Percentiles rank a stretch among this genome's conserved stretches.
phyloP scores from a whole-genome alignment of 2,797 vertebrate genomes.

The Masticophis lateralis region DNA sequence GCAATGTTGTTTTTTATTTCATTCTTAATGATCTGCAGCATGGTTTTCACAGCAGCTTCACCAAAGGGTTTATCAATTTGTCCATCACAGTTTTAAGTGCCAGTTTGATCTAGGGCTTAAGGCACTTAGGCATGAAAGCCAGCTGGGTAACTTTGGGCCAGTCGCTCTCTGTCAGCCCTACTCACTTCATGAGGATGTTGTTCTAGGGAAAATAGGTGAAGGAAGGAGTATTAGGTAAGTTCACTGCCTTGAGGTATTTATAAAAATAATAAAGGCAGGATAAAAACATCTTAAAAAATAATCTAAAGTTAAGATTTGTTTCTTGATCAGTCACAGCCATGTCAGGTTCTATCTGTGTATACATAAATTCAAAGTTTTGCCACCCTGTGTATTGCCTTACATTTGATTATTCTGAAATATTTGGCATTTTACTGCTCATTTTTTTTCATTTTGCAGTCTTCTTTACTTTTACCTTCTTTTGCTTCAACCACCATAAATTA shows the following conservation, averaged over 20 bases:
- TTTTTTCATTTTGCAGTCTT: background rate
- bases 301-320: background rate
- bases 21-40: background rate
- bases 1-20: background rate
- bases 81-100: background rate
- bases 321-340: background rate
- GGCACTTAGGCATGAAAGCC: background rate
- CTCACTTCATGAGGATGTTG: background rate
- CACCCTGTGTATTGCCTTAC: background rate
- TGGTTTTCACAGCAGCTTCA: background rate
- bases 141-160: background rate
- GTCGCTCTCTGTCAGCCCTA: background rate
- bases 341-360: background rate
- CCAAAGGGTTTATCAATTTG: background rate
- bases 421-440: background rate
- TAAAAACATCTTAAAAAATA: background rate
- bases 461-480: background rate
- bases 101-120: background rate
- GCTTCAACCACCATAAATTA: background rate
- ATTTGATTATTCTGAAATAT: background rate
- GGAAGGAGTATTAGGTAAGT: background rate
- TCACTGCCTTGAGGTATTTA: background rate
- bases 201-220: background rate
- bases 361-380: background rate
- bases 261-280: background rate